Evolutionary conservation across 2,888 invertebrate genomes (phyloP), one percentile per base, ranked within the genome.

Genomic region (Sinelater perroti): DNA sequence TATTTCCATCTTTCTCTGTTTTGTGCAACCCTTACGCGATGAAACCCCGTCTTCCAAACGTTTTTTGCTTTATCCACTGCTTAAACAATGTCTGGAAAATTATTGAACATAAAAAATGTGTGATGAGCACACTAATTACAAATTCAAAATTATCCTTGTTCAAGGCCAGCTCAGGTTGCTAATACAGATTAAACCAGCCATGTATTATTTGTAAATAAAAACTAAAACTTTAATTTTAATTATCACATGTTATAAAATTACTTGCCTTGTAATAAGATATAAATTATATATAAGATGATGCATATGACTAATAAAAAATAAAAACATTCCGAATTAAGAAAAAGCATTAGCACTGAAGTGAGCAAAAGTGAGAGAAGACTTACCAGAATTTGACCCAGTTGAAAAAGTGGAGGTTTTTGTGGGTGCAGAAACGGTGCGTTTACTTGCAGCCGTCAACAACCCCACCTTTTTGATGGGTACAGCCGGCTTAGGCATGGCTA

Each of bases 381-480:
- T 64, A 72, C 74, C 74, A 45, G 70, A 57, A 67, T 68, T 70
- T 4, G 54, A 38, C 13, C 54, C 40, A 31, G 7, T 18, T 2
- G 46, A 20, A 1, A 30, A n/a, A 2, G 40, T 16, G 2, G 47
- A 8, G 10, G 35, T 13, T 54, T 61, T 61, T 4, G 33, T 28
- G n/a, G 57, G 40, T 2, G 57, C 56, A 13, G 56, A 60, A 13
- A 78, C 74, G 31, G 77, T 78, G 16, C 82, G 77, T 61, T 81
- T 81, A 16, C 81, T 73, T n/a, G 68, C 63, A 7, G 71, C 68
- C 45, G 69, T 69, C 18, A 75, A 68, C 14, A 73, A 62, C 26
- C 64, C 67, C 2, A 74, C 64, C 57, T 75, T 75, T 61, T 76
- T 78, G n/a, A 72, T 77, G 10, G 82, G 80, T 20, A 81, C 72